Evolutionary conservation across 2,797 vertebrate species (phyloP).

Genomic region (Anabas testudineus): DNA sequence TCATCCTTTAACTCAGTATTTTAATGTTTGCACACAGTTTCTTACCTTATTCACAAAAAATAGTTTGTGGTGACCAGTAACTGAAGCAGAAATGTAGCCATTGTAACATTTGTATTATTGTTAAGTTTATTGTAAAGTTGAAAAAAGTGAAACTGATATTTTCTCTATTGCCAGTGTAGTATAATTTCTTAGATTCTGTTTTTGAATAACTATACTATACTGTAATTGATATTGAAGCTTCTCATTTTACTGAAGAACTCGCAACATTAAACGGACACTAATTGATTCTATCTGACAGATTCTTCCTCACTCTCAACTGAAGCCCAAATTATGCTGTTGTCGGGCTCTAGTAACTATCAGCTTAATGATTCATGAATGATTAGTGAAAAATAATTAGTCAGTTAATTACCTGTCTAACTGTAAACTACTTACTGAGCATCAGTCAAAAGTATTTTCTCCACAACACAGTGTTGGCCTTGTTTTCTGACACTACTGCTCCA

Average conservation of each 20-base stretch:
- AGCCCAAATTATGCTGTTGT: slow-evolving; percentile 23
- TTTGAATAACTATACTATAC: neutral
- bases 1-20: neutral
- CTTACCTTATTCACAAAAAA: neutral
- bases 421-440: slow-evolving; percentile 40
- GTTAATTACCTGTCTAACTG: slow-evolving; percentile 47
- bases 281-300: slow-evolving; percentile 54
- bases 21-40: neutral
- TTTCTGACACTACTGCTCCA: neutral
- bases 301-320: slow-evolving; percentile 49
- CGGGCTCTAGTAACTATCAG: slow-evolving; percentile 29
- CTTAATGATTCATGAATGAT: slow-evolving; percentile 69
- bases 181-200: neutral
- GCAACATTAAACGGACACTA: slow-evolving; percentile 29
- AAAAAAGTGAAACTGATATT: too few relatives aligned
- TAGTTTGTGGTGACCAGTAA: neutral
- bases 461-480: neutral
- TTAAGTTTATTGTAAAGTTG: neutral
- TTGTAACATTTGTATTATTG: neutral
- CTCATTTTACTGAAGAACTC: slow-evolving; percentile 18
- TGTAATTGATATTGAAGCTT: slow-evolving; percentile 4
- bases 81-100: neutral
- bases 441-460: slow-evolving; percentile 13
- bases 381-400: slow-evolving; percentile 59
- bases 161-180: neutral